Evolutionary conservation across 2,113 vertebrate species (phyloP), one percentile per base, ranked within the genome.

Genomic region (Phrynosoma platyrhinos): DNA sequence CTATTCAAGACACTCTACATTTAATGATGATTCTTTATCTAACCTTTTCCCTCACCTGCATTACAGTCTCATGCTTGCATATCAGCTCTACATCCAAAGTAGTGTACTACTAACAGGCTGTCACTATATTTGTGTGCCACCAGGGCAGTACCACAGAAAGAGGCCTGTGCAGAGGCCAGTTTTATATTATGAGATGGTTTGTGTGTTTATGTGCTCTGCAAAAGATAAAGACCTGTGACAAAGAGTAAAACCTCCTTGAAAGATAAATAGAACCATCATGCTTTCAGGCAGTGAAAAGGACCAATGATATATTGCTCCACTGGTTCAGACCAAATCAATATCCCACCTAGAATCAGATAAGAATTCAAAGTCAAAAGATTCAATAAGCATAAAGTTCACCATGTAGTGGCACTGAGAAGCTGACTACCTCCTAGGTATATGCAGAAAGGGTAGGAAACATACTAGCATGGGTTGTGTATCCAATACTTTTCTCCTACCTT

Each of bases 271-370:
- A 88, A 13, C 9, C 76, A 85, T 91, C 20, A 0, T 1, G 0
- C 12, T 92, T 93, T 12, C 68, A 88, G 72, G 3, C 27, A 83
- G 87, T 84, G 91, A 94, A 88, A 86, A 6, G n/a, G 83, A 68
- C 5, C 77, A 88, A 87, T 81, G 4, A 91, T 92, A 89, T 92
- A 85, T 92, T 88, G 36, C 32, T 87, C 69, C 79, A 30, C 13
- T 85, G 88, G 53, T 79, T 91, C 88, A 58, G 83, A 91, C 20
- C 27, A 88, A 66, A 89, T 91, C 89, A 92, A n/a, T 91, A 94
- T 91, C 27, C 76, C 85, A 93, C n/a, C n/a, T 55, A 78, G 64
- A 90, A 90, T 4, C 40, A 86, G 36, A 78, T 40, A 91, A 79
- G 82, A 69, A 86, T 82, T 90, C 84, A 91, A 79, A 40, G 89